These are phyloP conservation scores for Gryon sp. DNA, from an alignment of 1,140 invertebrate species.

Conservation along the genomic window DNA sequence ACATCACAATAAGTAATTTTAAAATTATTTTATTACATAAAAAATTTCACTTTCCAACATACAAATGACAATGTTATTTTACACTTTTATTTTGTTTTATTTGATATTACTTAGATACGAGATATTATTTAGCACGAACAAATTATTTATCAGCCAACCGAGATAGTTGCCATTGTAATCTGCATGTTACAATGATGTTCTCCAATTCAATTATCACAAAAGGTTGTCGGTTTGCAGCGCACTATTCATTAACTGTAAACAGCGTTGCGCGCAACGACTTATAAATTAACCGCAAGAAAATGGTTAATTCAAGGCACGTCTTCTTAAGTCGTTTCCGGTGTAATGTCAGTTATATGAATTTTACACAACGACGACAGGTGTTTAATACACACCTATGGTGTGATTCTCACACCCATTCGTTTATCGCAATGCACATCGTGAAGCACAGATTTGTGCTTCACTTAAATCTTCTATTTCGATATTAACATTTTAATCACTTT, in stretches of 20 bases:
- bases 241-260: constrained; percentile 46
- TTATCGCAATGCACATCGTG: constrained; percentile 9
- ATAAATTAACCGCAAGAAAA: constrained; percentile 67
- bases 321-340: constrained; percentile 36
- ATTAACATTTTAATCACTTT: no score
- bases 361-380: constrained; percentile 12
- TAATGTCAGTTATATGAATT: constrained; percentile 31
- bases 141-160: no score
- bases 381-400: constrained; percentile 1
- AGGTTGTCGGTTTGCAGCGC: constrained; percentile 28
- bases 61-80: no score
- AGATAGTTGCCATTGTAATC: constrained; percentile 35
- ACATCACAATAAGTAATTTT: no score
- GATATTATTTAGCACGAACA: no score
- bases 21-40: no score
- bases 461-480: no score
- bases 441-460: no score
- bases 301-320: constrained; percentile 56
- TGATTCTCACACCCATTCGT: constrained; percentile 8
- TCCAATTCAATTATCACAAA: constrained; percentile 67
- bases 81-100: no score
- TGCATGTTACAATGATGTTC: constrained; percentile 42
- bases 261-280: constrained; percentile 36
- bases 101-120: no score
- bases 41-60: no score